These are phyloP conservation scores for Notocelia uddmanniana DNA, from an alignment of 2,888 invertebrate genomes.

Conservation along the genomic window DNA sequence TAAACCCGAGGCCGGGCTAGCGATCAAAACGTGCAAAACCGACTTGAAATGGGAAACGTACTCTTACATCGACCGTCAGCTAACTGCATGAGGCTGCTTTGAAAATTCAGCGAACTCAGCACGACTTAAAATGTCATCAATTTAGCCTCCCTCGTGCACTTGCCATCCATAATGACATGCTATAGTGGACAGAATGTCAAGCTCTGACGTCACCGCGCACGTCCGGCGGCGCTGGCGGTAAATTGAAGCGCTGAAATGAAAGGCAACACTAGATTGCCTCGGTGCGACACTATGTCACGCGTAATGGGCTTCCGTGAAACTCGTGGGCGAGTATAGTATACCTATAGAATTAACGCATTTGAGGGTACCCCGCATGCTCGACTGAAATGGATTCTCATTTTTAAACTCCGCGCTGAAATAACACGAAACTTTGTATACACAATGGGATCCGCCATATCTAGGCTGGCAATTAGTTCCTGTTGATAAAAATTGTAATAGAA, in stretches of 20 bases:
- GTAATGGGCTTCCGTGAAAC: slow-evolving; percentile 9
- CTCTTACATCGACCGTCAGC: too few species aligned
- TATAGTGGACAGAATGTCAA: slow-evolving; percentile 6
- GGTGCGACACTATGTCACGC: slow-evolving; percentile 15
- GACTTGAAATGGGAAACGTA: too few species aligned
- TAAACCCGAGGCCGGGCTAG: too few species aligned
- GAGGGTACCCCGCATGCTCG: too few species aligned
- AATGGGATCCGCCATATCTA: too few species aligned
- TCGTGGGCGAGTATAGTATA: background rate
- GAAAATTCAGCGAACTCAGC: background rate
- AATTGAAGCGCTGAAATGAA: slow-evolving; percentile 16
- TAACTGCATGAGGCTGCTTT: background rate
- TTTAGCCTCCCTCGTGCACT: background rate
- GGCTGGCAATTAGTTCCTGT: too few species aligned
- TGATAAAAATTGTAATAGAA: too few species aligned
- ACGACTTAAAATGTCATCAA: background rate
- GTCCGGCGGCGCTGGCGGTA: slow-evolving; percentile 8
- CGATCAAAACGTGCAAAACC: too few species aligned
- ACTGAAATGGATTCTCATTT: too few species aligned
- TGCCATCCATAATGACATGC: background rate
- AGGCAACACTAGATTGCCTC: slow-evolving; percentile 9
- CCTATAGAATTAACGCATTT: background rate
- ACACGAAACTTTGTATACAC: too few species aligned
- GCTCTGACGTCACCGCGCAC: slow-evolving; percentile 5
- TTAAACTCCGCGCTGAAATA: too few species aligned